Percentiles rank a stretch among this genome's conserved stretches.
These are phyloP conservation scores for Callimorpha dominula DNA, from an alignment of 2,888 invertebrate genomes.

Conservation along the genomic window DNA sequence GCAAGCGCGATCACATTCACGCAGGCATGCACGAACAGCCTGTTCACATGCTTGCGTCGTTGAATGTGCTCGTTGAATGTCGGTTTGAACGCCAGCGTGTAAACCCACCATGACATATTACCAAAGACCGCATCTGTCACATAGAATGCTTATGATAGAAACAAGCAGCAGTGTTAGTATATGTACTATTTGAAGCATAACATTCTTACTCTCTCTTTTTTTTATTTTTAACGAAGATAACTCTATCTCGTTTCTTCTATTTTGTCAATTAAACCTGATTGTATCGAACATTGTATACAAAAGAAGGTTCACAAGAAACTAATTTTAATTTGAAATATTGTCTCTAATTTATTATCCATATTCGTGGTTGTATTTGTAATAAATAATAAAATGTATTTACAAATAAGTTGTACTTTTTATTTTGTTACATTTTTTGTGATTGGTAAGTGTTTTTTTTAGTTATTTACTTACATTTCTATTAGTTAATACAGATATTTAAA, in stretches of 20 bases:
- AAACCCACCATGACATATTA: no score
- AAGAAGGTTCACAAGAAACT: neutral
- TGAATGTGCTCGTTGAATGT: no score
- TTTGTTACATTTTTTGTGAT: slow-evolving; percentile 33
- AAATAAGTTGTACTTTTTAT: slow-evolving; percentile 22
- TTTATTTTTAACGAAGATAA: neutral
- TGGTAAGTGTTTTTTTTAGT: slow-evolving; percentile 32
- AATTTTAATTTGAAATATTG: slow-evolving; percentile 13
- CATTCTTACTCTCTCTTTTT: neutral
- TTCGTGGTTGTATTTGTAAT: neutral
- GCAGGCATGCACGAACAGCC: no score
- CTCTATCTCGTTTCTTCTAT: neutral
- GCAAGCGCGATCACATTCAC: no score
- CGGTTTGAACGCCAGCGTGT: no score
- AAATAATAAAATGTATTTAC: slow-evolving; percentile 31
- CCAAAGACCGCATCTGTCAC: neutral
- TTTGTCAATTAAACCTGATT: neutral
- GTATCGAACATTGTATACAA: neutral
- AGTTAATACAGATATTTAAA: neutral
- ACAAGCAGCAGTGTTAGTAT: neutral
- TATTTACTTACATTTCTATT: neutral
- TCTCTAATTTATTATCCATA: neutral
- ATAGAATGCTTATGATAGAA: neutral
- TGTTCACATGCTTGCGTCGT: no score
- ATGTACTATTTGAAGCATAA: neutral